Conservation (phyloP, 2,888 invertebrate species). For the Trissoscelio sp. region DNA sequence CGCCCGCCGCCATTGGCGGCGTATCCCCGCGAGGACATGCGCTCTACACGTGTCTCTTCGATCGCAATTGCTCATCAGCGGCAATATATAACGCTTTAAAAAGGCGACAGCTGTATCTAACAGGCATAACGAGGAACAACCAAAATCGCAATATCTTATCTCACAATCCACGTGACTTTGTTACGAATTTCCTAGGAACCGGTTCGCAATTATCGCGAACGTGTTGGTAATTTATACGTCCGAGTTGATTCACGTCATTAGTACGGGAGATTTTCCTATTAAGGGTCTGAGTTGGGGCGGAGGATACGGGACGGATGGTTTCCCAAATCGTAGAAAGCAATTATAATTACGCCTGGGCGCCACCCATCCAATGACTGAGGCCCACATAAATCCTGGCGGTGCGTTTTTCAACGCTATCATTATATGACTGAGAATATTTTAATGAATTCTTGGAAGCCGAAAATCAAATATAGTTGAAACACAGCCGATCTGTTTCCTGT, state of each 20-base stretch:
- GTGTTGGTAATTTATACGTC: neutral
- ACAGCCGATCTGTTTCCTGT: slow-evolving; percentile 67
- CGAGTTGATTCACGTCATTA: neutral
- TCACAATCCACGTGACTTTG: neutral
- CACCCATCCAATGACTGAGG: slow-evolving; percentile 52
- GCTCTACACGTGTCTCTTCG: slow-evolving; percentile 41
- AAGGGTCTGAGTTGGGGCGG: neutral
- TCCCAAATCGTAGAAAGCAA: slow-evolving; percentile 65
- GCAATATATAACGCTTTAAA: slow-evolving; percentile 43
- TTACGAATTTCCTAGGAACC: neutral
- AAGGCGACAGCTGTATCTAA: slow-evolving; percentile 46
- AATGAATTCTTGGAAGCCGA: slow-evolving; percentile 79
- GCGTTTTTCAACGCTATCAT: slow-evolving; percentile 77
- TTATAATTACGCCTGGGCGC: slow-evolving; percentile 57
- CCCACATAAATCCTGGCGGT: slow-evolving; percentile 64
- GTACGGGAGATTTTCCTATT: slow-evolving; percentile 13
- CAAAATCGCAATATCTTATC: slow-evolving; percentile 39
- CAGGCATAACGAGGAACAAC: slow-evolving; percentile 43
- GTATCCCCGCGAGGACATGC: slow-evolving; percentile 55
- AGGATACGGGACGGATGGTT: slow-evolving; percentile 8
- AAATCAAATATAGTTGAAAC: slow-evolving; percentile 50
- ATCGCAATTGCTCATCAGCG: slow-evolving; percentile 47
- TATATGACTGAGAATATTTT: slow-evolving; percentile 77
- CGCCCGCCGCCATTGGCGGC: too few relatives aligned
- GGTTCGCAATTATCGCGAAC: slow-evolving; percentile 11